Conservation (phyloP, 2,888 invertebrate species). For the Orthonevra nobilis region DNA sequence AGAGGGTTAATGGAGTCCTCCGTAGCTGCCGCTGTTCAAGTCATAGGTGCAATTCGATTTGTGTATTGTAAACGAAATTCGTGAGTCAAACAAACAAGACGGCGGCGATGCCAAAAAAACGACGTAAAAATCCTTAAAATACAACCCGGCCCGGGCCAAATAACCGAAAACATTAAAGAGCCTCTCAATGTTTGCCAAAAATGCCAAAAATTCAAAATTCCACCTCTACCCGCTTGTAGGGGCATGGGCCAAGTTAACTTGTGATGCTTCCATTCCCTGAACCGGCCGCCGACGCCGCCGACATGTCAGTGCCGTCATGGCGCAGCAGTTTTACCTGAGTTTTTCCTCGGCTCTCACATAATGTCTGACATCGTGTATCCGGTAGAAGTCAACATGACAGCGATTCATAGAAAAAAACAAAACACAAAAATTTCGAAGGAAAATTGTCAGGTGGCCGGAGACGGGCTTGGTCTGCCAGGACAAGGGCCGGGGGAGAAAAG, state of each 20-base stretch:
- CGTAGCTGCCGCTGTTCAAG: neutral
- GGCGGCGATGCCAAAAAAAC: constrained; percentile 28
- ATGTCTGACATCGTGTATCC: constrained; percentile 69
- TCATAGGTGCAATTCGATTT: constrained; percentile 1
- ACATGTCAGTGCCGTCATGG: constrained; percentile 5
- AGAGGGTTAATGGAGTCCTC: neutral
- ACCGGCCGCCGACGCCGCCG: constrained; percentile 7
- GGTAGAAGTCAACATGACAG: constrained; percentile 63
- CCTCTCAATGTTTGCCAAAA: constrained; percentile 44
- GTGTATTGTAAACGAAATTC: constrained; percentile 7
- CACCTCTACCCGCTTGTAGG: neutral
- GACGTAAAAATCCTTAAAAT: constrained; percentile 29
- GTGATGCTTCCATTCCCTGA: constrained; percentile 52
- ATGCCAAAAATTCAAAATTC: constrained; percentile 66
- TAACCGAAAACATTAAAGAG: constrained; percentile 32
- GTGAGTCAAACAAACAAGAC: constrained; percentile 36
- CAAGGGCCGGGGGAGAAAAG: neutral
- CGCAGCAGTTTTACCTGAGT: constrained; percentile 56
- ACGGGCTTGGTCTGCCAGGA: neutral
- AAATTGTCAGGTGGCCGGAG: constrained; percentile 36
- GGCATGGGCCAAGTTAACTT: constrained; percentile 23
- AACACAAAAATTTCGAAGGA: neutral
- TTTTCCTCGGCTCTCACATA: constrained; percentile 57
- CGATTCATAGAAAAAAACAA: constrained; percentile 53
- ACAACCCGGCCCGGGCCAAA: constrained; percentile 45